Base-by-base conservation (phyloP, 2,797 vertebrate genomes). In the Apogon talboti region DNA sequence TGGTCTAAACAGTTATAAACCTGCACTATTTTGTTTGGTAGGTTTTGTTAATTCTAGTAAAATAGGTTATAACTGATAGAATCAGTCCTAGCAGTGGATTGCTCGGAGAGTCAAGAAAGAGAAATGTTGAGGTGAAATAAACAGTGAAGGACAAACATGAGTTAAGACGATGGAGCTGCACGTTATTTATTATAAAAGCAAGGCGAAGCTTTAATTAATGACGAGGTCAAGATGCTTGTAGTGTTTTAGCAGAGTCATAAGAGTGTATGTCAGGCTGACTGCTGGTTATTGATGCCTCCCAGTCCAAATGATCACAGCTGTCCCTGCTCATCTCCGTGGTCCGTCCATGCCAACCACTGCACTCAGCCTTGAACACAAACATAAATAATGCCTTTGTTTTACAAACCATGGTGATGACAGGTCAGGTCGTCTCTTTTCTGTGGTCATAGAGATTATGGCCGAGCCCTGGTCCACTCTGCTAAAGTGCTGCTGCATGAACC, bases 1-100 rank as follows among this genome's bases (percentile, higher is more conserved):
- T 79, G 89, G 87, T 90, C 86, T 56, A 43, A 69, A 57, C 15
- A 52, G 35, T 19, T 73, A 40, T 50, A 45, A 69, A 56, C 66
- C 11, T 70, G 51, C 28, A 15, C 16, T 65, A 9, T 79, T 81
- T 73, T 46, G 59, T 74, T 57, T 14, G 19, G 46, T 37, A 38
- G 62, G 11, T 48, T 65, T 58, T 64, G 53, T 53, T 37, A 3
- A 69, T 64, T 56, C 19, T 42, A 71, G 71, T 83, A 73, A 79
- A 85, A 69, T 14, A 40, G 21, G 33, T 33, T 50, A 56, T 47
- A 44, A 33, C 58, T 63, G 76, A 72, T 78, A 50, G 18, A 21
- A 45, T 72, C 58, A 30, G 40, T 6, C 70, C 50, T 68, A 19
- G 13, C 12, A 19, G 10, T 3, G 13, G 19, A 53, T 59, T 40